These are phyloP conservation scores for Corvus cornix DNA, from an alignment of 2,113 vertebrate genomes.

Conservation along the genomic window DNA sequence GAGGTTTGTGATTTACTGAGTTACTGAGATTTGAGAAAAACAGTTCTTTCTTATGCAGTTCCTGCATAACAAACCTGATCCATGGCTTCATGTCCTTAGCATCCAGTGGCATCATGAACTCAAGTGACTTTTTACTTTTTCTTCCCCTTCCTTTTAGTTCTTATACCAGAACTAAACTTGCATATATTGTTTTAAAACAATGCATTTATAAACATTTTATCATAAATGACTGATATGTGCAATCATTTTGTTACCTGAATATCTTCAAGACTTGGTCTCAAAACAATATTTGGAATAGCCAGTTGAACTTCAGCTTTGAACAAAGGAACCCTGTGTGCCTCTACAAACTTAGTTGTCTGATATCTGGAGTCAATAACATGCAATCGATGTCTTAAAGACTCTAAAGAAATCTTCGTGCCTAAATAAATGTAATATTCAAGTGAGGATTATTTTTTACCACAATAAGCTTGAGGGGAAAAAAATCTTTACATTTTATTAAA, in stretches of 20 bases:
- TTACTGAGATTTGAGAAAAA: background rate
- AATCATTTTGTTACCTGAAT: slow-evolving; percentile 76
- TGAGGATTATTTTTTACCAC: background rate
- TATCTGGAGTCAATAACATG: slow-evolving; percentile 52
- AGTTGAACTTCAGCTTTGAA: slow-evolving; percentile 78
- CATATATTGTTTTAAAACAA: background rate
- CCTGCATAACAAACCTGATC: background rate
- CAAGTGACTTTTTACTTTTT: background rate
- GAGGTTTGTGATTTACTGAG: background rate
- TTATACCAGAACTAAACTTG: background rate
- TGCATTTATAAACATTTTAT: background rate
- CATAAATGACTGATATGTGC: background rate
- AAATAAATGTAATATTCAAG: background rate
- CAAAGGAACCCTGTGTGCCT: slow-evolving; percentile 62
- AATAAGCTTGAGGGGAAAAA: fast-evolving
- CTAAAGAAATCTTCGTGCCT: slow-evolving; percentile 79
- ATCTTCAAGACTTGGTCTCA: slow-evolving; percentile 81
- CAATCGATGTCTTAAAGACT: slow-evolving; percentile 73
- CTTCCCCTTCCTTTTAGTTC: background rate
- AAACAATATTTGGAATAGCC: slow-evolving; percentile 79
- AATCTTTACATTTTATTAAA: background rate
- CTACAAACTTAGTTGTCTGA: slow-evolving; percentile 23
- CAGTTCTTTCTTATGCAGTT: background rate
- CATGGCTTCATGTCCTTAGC: background rate
- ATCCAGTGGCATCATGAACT: background rate